Evolutionary conservation across 2,113 vertebrate genomes (phyloP).

Genomic region (Rynchops niger): DNA sequence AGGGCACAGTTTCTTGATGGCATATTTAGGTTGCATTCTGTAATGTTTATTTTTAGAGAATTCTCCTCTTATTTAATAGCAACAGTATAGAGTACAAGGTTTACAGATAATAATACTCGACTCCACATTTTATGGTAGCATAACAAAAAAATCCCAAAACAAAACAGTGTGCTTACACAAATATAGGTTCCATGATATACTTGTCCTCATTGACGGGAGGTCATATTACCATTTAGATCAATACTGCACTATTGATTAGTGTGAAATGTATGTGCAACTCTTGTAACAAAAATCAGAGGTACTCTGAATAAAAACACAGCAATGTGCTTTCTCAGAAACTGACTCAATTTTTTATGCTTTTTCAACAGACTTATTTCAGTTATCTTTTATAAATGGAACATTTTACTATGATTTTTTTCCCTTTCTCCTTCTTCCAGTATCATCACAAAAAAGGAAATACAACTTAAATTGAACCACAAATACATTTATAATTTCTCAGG

Average conservation of each 20-base stretch:
- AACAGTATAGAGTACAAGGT: not conserved
- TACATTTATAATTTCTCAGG: not conserved
- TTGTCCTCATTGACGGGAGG: not conserved
- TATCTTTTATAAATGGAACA: not conserved
- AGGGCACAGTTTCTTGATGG: not conserved
- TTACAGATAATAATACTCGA: not conserved
- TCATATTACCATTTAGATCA: constrained; percentile 1
- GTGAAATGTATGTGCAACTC: not conserved
- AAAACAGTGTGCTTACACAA: not conserved
- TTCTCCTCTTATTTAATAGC: not conserved
- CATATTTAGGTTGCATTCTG: not conserved
- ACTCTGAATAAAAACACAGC: not conserved
- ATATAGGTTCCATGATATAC: not conserved
- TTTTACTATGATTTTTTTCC: not conserved
- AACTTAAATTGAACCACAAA: not conserved
- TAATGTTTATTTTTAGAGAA: not conserved
- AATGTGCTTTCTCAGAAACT: constrained; percentile 28
- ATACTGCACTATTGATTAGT: not conserved
- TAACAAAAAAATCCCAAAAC: not conserved
- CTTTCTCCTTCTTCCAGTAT: not conserved
- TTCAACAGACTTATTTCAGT: not conserved
- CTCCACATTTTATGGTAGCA: not conserved
- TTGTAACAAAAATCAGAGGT: not conserved
- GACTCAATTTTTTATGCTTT: not conserved
- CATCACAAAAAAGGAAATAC: not conserved